phyloP scores from a whole-genome alignment of 2,113 vertebrate species.

The Panthera leo region DNA sequence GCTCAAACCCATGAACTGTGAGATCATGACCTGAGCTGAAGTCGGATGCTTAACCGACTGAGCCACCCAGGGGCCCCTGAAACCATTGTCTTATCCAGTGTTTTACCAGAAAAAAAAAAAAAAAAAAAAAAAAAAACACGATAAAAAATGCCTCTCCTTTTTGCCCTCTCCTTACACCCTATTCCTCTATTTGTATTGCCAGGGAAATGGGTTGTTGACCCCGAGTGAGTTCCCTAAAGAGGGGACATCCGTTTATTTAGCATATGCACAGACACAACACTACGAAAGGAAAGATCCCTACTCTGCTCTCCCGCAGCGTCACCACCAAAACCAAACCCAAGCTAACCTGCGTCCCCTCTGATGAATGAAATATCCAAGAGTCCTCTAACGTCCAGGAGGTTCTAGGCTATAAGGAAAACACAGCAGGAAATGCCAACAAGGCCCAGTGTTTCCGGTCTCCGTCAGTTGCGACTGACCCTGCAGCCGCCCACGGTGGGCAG shows the following conservation, averaged over 20 bases:
- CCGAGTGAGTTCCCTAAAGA: not conserved
- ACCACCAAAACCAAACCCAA: not conserved
- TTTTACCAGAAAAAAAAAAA: not conserved
- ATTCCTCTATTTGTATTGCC: too few species aligned
- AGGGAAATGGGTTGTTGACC: not conserved
- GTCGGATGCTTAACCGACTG: too few species aligned
- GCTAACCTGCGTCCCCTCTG: not conserved
- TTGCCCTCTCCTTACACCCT: not conserved
- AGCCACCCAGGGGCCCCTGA: too few species aligned
- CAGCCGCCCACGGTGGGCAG: accelerated
- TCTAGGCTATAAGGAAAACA: not conserved
- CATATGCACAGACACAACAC: accelerated
- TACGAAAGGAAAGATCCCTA: not conserved
- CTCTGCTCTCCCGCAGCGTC: not conserved
- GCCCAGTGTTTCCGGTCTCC: accelerated
- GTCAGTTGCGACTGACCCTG: accelerated
- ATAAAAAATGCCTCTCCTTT: not conserved
- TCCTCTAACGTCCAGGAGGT: not conserved
- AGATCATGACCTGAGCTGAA: too few species aligned
- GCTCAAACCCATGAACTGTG: accelerated
- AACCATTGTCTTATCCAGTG: too few species aligned
- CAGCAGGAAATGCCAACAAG: not conserved
- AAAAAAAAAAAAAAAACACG: not conserved
- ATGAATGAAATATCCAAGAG: not conserved
- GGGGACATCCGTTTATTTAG: not conserved